Evolutionary conservation across 2,888 invertebrate genomes (phyloP), one percentile per base, ranked within the genome.

Genomic region (Zonitis immaculata): DNA sequence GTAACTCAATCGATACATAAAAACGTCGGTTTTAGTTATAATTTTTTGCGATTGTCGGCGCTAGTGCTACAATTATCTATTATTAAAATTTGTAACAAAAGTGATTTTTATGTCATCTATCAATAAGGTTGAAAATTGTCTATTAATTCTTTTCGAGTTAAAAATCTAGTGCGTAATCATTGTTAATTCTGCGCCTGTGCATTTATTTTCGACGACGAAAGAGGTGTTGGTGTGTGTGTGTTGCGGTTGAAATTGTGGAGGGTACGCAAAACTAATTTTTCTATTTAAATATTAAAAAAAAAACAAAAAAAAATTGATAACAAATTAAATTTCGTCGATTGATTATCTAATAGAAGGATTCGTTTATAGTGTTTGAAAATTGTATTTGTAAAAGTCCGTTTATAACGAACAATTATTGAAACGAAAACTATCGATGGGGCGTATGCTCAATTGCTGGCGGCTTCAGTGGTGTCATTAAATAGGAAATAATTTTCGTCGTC

Each of bases 11-110:
- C 60, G 57, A 63, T 61, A 59, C 55, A 64, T 62, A 72, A 74
- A 74, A 73, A 72, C 66, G 72, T 73, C 70, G 68, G 67, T 69
- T 71, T 72, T 73, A 72, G 72, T 73, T 73, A 59, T 61, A 63
- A 68, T 73, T 74, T 74, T 71, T 71, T 69, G 65, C 70, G 60
- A 63, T 49, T 55, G 64, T 66, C 5, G 20, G 72, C 74, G 73
- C 73, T 71, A 64, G 65, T 70, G 69, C 67, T 65, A 61, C 62
- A 56, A 49, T 53, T 49, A 57, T 54, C 51, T 52, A n/a, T 20
- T 3, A 39, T 18, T 47, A 47, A 51, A 35, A 43, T 50, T 45
- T 50, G 50, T 52, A 49, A 44, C 44, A 44, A 66, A 49, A 56
- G 50, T 59, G 44, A 44, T 25, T 56, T 56, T 59, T 65, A 53